phyloP scores from a whole-genome alignment of 2,113 vertebrate genomes.

The Chascanopsetta lugubris region DNA sequence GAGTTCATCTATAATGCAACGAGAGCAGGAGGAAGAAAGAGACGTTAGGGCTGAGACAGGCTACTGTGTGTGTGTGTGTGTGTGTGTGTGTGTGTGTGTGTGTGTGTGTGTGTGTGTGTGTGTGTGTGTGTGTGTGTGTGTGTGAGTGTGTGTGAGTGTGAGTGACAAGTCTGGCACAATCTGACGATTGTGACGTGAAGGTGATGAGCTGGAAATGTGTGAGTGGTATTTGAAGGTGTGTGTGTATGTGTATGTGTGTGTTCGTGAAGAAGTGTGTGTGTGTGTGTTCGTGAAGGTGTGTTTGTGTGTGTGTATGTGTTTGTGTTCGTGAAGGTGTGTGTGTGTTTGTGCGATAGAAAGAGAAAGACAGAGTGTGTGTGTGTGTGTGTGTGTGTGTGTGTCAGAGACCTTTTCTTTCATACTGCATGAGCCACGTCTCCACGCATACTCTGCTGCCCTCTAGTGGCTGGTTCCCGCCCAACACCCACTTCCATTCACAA shows the following conservation, averaged over 20 bases:
- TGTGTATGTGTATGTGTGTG: constrained; percentile 13
- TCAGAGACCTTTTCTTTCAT: constrained; percentile 10
- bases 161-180: constrained; percentile 39
- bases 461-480: constrained; percentile 37
- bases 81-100: constrained; percentile 16
- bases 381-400: constrained; percentile 12
- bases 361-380: not conserved
- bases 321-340: constrained; percentile 12
- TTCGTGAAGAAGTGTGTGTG: constrained; percentile 16
- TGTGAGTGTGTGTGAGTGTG: constrained; percentile 6
- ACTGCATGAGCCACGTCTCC: not conserved
- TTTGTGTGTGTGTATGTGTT: constrained; percentile 15
- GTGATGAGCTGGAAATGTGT: constrained; percentile 47
- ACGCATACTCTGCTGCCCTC: constrained; percentile 66
- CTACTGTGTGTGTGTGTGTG: constrained; percentile 19
- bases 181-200: constrained; percentile 28
- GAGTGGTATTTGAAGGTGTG: constrained; percentile 36
- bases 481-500: constrained; percentile 17
- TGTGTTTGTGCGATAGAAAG: not conserved
- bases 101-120: constrained; percentile 23
- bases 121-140: constrained; percentile 15
- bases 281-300: constrained; percentile 12
- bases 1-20: constrained; percentile 49
- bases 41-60: not conserved
- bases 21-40: constrained; percentile 31